Percentiles rank a stretch among this genome's conserved stretches.
Evolutionary conservation across 1,140 invertebrate species (phyloP).

Genomic region (Drosophila punjabiensis): DNA sequence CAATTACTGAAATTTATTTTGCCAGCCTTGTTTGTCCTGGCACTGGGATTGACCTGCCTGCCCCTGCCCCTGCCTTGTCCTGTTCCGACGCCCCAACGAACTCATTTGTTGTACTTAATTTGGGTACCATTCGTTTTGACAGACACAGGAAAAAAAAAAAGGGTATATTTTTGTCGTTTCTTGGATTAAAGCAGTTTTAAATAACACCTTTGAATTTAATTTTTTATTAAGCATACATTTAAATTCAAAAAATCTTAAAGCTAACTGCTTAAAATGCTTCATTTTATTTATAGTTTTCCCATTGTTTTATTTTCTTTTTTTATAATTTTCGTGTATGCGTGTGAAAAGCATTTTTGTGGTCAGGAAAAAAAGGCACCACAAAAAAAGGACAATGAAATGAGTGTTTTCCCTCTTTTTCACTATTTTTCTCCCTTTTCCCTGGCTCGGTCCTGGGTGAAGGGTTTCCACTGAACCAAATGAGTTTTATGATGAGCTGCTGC

Average conservation of each 20-base stretch:
- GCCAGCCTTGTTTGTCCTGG: slow-evolving; percentile 64
- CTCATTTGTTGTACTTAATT: slow-evolving; percentile 83
- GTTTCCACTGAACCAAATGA: slow-evolving; percentile 69
- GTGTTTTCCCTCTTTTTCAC: slow-evolving; percentile 39
- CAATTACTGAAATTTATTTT: slow-evolving; percentile 83
- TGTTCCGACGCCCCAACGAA: slow-evolving; percentile 37
- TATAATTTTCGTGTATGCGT: slow-evolving; percentile 12
- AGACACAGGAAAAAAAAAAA: slow-evolving; percentile 15
- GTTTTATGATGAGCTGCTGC: slow-evolving; percentile 80
- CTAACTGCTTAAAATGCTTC: too few relatives aligned
- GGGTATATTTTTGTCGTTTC: background rate
- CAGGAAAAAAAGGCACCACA: slow-evolving; percentile 45
- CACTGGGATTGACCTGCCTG: slow-evolving; percentile 34
- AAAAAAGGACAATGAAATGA: slow-evolving; percentile 66
- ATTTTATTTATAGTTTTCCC: background rate
- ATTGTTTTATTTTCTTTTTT: background rate
- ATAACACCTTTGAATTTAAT: rapidly evolving
- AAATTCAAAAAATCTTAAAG: background rate
- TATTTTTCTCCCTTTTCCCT: background rate
- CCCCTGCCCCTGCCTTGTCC: background rate
- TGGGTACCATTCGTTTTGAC: slow-evolving; percentile 45
- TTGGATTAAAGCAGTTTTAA: too few relatives aligned
- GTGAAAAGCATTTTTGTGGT: slow-evolving; percentile 52
- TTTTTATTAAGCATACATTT: background rate
- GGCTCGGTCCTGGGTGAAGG: slow-evolving; percentile 24